These are phyloP conservation scores for Limanda limanda DNA, from an alignment of 2,113 vertebrate species.

Conservation along the genomic window DNA sequence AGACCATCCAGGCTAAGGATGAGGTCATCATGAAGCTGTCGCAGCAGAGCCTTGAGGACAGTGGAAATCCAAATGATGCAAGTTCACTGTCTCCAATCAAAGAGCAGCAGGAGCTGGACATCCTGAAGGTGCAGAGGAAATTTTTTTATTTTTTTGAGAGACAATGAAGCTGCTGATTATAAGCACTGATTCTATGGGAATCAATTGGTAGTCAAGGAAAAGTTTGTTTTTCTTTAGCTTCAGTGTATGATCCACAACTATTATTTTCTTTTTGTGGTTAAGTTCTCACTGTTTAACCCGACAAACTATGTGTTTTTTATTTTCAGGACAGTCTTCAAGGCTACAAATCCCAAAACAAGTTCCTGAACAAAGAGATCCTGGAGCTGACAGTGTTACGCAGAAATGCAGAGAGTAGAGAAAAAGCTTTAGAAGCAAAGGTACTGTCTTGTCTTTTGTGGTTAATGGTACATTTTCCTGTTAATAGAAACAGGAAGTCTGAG, in stretches of 20 bases:
- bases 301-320: background rate
- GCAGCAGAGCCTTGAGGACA: slow-evolving; percentile 80
- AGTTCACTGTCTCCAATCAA: slow-evolving; percentile 46
- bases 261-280: background rate
- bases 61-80: slow-evolving; percentile 51
- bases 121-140: slow-evolving; percentile 85
- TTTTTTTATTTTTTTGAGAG: no score
- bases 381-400: slow-evolving; percentile 93
- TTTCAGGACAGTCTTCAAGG: slow-evolving; percentile 94
- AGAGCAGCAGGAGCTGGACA: slow-evolving; percentile 89
- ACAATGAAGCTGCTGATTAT: background rate
- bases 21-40: slow-evolving; percentile 96
- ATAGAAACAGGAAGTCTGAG: slow-evolving; percentile 63
- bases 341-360: slow-evolving; percentile 97
- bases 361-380: slow-evolving; percentile 98
- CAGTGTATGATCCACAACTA: no score
- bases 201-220: no score
- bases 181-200: no score
- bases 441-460: background rate
- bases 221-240: no score
- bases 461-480: background rate
- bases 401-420: slow-evolving; percentile 90
- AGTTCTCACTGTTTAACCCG: background rate
- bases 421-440: slow-evolving; percentile 92
- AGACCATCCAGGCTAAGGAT: slow-evolving; percentile 98